These are phyloP conservation scores for Tetragnatha versicolor DNA, from an alignment of 1,140 invertebrate species.

Conservation along the genomic window DNA sequence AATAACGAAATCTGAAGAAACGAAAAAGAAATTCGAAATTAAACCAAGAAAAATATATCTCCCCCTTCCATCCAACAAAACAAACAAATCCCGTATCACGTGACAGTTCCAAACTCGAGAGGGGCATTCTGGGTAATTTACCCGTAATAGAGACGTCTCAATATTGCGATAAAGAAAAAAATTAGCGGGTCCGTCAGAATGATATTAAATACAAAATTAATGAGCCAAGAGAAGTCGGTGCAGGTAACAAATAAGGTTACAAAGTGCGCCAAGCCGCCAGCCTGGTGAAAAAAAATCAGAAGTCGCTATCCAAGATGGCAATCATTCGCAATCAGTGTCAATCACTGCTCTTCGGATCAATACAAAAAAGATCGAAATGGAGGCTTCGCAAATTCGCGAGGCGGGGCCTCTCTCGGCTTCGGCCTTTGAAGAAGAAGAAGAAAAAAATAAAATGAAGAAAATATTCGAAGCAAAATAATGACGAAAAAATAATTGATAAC, in stretches of 20 bases:
- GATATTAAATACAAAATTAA: conserved; percentile 56
- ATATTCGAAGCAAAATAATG: too few relatives aligned
- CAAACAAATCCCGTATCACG: too few relatives aligned
- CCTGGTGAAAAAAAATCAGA: conserved; percentile 17
- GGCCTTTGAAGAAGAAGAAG: background rate
- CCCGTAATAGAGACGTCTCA: conserved; percentile 45
- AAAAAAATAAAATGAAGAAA: background rate
- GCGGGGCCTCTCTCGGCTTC: conserved; percentile 14
- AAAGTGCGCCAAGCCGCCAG: conserved; percentile 5
- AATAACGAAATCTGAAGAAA: background rate
- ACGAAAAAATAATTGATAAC: conserved; percentile 49
- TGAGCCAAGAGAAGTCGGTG: conserved; percentile 14
- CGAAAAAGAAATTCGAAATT: too few relatives aligned
- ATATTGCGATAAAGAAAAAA: conserved; percentile 3
- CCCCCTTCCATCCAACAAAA: too few relatives aligned
- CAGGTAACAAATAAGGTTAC: conserved; percentile 38
- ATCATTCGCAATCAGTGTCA: conserved; percentile 55
- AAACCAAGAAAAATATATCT: too few relatives aligned
- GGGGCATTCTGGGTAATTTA: background rate
- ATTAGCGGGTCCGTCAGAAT: conserved; percentile 30
- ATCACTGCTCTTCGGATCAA: conserved; percentile 31
- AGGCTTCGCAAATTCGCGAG: conserved; percentile 33
- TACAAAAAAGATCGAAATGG: conserved; percentile 39
- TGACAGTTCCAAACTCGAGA: background rate
- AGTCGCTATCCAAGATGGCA: conserved; percentile 28